Evolutionary conservation across 2,888 invertebrate species (phyloP).

Genomic region (Amphipoea lucens): DNA sequence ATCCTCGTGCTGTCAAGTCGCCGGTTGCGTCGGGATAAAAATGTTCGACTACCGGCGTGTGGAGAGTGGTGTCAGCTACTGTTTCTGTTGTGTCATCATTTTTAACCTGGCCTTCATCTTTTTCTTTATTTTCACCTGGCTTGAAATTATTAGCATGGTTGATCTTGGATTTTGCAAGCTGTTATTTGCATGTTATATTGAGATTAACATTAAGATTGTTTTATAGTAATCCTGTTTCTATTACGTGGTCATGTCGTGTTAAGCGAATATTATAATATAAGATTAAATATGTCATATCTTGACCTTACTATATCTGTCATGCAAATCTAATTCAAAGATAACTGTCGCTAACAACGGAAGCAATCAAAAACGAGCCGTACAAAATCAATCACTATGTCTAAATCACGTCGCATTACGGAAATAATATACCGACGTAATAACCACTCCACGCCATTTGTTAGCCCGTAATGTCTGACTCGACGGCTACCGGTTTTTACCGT

Average conservation of each 20-base stretch:
- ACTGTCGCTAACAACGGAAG: constrained; percentile 61
- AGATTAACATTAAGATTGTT: constrained; percentile 31
- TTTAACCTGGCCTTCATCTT: constrained; percentile 20
- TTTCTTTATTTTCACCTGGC: not conserved
- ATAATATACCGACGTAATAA: constrained; percentile 70
- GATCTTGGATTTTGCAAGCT: not conserved
- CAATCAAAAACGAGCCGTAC: constrained; percentile 54
- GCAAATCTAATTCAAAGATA: constrained; percentile 46
- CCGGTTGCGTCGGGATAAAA: constrained; percentile 74
- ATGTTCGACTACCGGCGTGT: constrained; percentile 69
- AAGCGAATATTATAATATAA: constrained; percentile 27
- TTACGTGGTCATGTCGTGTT: constrained; percentile 32
- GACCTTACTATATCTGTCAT: constrained; percentile 45
- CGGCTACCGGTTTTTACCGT: constrained; percentile 90
- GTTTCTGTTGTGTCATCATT: constrained; percentile 59
- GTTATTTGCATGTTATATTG: constrained; percentile 17
- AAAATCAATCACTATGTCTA: constrained; percentile 67
- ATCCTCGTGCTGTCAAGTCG: constrained; percentile 77
- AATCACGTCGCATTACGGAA: constrained; percentile 68
- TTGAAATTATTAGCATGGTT: not conserved
- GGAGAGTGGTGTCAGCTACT: constrained; percentile 70
- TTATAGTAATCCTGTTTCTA: constrained; percentile 21
- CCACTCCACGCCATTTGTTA: constrained; percentile 85
- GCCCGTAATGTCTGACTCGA: constrained; percentile 86
- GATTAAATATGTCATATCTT: constrained; percentile 26